Evolutionary conservation across 2,888 invertebrate genomes (phyloP).

Genomic region (Prosopocoilus inquinatus): DNA sequence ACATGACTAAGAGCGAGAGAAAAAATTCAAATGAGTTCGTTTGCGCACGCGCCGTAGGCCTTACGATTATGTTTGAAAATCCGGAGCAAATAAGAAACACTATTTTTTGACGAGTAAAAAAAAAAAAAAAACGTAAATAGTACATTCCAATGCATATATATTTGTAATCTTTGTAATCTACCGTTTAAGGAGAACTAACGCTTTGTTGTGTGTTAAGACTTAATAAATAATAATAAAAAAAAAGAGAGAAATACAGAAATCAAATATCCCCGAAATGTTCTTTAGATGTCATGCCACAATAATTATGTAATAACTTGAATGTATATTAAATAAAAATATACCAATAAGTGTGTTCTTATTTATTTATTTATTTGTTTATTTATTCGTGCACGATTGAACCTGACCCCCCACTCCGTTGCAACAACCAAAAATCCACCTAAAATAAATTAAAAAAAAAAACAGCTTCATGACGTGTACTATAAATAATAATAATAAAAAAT

Average conservation of each 20-base stretch:
- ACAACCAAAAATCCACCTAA: too few species aligned
- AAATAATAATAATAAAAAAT: too few species aligned
- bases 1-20: background rate
- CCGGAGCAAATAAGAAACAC: slow-evolving; percentile 29
- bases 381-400: too few species aligned
- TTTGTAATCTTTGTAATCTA: slow-evolving; percentile 39
- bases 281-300: slow-evolving; percentile 51
- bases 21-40: slow-evolving; percentile 6
- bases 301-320: slow-evolving; percentile 52
- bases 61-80: background rate
- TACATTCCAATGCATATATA: slow-evolving; percentile 43
- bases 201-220: slow-evolving; percentile 49
- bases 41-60: background rate
- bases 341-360: slow-evolving; percentile 5
- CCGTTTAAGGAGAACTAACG: slow-evolving; percentile 21
- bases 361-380: slow-evolving; percentile 2
- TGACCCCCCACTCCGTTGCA: too few species aligned
- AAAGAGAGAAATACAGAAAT: slow-evolving; percentile 25
- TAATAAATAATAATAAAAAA: slow-evolving; percentile 22
- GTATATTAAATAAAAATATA: slow-evolving; percentile 45
- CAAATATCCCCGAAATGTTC: slow-evolving; percentile 37
- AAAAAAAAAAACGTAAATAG: slow-evolving; percentile 29
- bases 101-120: slow-evolving; percentile 48
- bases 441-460: too few species aligned
- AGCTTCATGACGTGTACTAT: too few species aligned